Percentiles rank a stretch among this genome's conserved stretches.
Conservation (phyloP, 2,113 vertebrate species). For the Gasterosteus aculeatus region DNA sequence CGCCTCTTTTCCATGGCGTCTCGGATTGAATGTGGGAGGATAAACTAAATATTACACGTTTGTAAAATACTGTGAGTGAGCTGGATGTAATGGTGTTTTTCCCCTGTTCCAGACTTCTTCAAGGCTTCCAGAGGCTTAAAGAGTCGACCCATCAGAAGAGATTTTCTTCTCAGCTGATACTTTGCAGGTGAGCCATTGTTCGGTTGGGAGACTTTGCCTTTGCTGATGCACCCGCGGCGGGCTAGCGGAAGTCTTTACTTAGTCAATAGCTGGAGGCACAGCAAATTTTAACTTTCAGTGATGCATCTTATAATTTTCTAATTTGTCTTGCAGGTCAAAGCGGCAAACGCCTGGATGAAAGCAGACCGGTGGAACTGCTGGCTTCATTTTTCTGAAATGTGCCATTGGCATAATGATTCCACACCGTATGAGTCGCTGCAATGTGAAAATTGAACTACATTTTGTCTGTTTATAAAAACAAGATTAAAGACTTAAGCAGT, state of each 20-base stretch:
- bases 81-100: neutral
- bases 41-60: slow-evolving; percentile 4
- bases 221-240: slow-evolving; percentile 81
- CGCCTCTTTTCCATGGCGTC: slow-evolving; percentile 52
- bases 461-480: too few relatives aligned
- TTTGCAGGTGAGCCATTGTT: slow-evolving; percentile 34
- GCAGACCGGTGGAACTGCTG: neutral
- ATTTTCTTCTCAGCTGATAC: neutral
- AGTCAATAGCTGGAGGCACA: neutral
- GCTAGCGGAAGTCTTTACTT: neutral
- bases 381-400: too few relatives aligned
- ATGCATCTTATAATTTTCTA: neutral
- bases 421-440: too few relatives aligned
- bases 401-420: too few relatives aligned
- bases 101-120: slow-evolving; percentile 10
- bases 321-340: neutral
- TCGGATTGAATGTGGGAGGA: slow-evolving; percentile 79
- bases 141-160: too few relatives aligned
- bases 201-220: slow-evolving; percentile 59
- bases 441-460: too few relatives aligned
- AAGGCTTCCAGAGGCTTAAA: slow-evolving; percentile 28
- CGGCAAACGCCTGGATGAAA: neutral
- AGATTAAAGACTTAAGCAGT: too few relatives aligned
- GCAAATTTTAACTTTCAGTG: neutral
- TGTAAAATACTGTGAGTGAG: neutral